Evolutionary conservation across 2,797 vertebrate species (phyloP), one percentile per base, ranked within the genome.

Genomic region (Lycodopsis pacificus): DNA sequence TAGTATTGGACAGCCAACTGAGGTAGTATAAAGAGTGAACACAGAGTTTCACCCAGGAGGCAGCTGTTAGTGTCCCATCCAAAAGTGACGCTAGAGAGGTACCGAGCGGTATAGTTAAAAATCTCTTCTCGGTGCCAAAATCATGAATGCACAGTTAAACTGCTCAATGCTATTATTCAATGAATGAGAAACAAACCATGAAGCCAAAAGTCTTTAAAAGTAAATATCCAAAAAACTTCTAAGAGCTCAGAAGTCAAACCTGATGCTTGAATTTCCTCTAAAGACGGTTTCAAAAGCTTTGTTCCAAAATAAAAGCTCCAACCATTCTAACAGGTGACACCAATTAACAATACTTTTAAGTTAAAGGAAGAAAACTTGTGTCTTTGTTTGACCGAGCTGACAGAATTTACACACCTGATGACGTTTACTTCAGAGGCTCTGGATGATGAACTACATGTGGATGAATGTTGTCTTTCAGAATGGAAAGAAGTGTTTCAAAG

Each of bases 321-420:
- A 51, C 17, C 15, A 27, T 38, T 7, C 9, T 3, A 63, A 27
- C 34, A 65, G 12, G n/a, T 5, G 9, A 63, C 48, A 57, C 14
- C 12, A 46, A 49, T 20, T 49, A 9, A 51, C 48, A 51, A 51
- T 48, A 51, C 49, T 3, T 19, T 17, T 2, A 17, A 63, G 62
- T 30, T 59, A 51, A 71, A 65, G 27, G 7, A 5, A 22, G 27
- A 13, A 46, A 67, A 30, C 12, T 20, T 32, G 13, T 30, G 36
- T 27, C 42, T n/a, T 13, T 15, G 48, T 42, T 53, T n/a, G 32
- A 27, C 22, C 2, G 44, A 70, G 32, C 34, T 5, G 67, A 53
- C 38, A 61, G 73, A 67, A 64, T 66, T 74, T 17, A 51, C 42
- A 56, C 38, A 8, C 32, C 8, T 32, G 10, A 22, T 75, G 36